Base-by-base conservation (phyloP, 2,113 vertebrate genomes). In the Microcebus jonahi region DNA sequence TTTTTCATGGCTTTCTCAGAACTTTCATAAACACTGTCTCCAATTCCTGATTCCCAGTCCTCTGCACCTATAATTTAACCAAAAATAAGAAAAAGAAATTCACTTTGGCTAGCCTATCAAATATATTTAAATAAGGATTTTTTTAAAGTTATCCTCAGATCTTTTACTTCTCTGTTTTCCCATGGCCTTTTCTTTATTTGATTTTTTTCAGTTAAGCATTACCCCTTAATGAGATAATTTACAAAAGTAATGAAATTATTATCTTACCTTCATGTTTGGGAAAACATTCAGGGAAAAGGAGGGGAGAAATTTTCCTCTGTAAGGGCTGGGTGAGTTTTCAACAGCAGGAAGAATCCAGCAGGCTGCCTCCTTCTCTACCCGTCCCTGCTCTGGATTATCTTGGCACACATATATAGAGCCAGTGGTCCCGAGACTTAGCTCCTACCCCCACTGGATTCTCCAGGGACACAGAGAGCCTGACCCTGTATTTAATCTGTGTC, bases 221-320 rank as follows among this genome's bases (percentile, higher is more conserved):
- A 39, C 87, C 61, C 86, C 45, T 20, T 55, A 36, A 71, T 80
- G 76, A 92, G 77, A 96, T 95, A 42, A 70, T 91, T 95, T 86
- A 50, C 39, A 96, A 83, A 96, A 97, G 83, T 27, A 94, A 85
- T 42, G 5, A 94, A 81, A 86, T 94, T 94, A 80, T 95, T 70
- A 48, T 95, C 98, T 98, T 99, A 99, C 98, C 98, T 99, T 98
- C 98, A 99, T 99, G 71, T 88, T 97, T 73, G 82, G 93, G 59
- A 45, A 98, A 92, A 95, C 83, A 93, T 50, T 90, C 94, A 84
- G 83, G 92, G 79, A 97, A 95, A 97, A 96, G 92, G 91, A 34
- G 94, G 55, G 92, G 96, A 88, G 68, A 65, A 96, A 94, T 31
- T 92, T 65, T 94, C 68, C 73, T 88, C 86, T 92, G 45, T 82